Conservation (phyloP, 1,140 invertebrate genomes). For the Frieseomelitta varia region DNA sequence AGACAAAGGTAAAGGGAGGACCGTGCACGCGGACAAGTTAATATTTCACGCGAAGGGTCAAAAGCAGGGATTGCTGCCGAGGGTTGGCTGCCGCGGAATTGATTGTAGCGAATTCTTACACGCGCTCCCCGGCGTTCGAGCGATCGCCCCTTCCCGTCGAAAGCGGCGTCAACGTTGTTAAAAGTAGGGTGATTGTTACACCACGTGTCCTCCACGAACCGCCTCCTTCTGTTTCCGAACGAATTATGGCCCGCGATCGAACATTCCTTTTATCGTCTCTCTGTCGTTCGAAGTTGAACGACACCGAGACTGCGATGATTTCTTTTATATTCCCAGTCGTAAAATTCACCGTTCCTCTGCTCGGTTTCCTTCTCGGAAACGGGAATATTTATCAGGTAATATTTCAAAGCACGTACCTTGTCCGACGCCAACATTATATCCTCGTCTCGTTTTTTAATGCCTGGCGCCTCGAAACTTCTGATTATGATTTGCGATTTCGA, state of each 20-base stretch:
- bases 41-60: conserved; percentile 61
- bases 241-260: background rate
- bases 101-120: conserved; percentile 62
- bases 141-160: background rate
- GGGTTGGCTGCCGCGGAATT: conserved; percentile 52
- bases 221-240: background rate
- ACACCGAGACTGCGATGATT: no score
- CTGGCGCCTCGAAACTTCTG: background rate
- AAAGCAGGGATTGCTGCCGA: conserved; percentile 43
- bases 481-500: background rate
- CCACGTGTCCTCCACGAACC: background rate
- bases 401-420: background rate
- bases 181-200: conserved; percentile 46
- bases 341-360: background rate
- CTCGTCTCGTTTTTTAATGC: background rate
- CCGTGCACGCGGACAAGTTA: conserved; percentile 41
- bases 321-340: background rate
- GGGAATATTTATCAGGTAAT: background rate
- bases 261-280: background rate
- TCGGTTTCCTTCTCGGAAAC: background rate
- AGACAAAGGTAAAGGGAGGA: conserved; percentile 29
- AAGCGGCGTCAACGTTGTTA: conserved; percentile 33
- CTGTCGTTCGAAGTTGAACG: background rate
- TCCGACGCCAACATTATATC: background rate
- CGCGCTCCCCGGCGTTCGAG: conserved; percentile 1